phyloP scores from a whole-genome alignment of 1,140 invertebrate species.

The Pemphigus obesinymphae region DNA sequence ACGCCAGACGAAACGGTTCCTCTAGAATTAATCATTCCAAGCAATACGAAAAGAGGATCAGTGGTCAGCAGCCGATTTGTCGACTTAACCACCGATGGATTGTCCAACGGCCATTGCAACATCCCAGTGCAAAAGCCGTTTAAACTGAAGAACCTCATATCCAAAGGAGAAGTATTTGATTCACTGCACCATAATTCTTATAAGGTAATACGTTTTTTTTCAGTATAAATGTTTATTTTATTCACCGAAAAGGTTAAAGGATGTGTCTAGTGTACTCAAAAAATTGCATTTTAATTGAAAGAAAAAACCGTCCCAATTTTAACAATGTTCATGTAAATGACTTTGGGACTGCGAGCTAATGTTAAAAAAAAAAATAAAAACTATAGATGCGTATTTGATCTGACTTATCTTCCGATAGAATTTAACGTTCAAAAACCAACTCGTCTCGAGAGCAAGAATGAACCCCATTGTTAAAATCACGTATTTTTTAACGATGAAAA shows the following conservation, averaged over 20 bases:
- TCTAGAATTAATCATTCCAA: background rate
- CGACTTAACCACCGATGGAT: background rate
- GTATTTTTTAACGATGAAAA: conserved; percentile 26
- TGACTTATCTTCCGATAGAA: conserved; percentile 7
- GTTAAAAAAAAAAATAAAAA: background rate
- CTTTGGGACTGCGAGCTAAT: background rate
- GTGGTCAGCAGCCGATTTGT: background rate
- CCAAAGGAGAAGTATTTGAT: conserved; percentile 28
- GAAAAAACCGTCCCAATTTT: background rate
- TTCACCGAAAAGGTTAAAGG: background rate
- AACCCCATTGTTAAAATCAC: conserved; percentile 25
- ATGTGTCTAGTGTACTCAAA: background rate
- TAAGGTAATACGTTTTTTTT: background rate
- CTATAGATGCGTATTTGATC: background rate
- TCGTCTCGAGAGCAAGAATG: conserved; percentile 2
- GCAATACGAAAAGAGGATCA: conserved; percentile 13
- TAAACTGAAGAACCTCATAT: background rate
- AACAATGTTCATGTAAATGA: background rate
- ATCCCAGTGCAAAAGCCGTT: background rate
- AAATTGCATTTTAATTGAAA: background rate
- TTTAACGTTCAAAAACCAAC: conserved; percentile 25
- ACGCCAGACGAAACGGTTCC: conserved; percentile 19
- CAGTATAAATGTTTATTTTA: background rate
- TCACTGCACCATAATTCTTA: background rate
- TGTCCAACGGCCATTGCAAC: background rate